A percentile compares a stretch with the other conserved stretches of the same genome.
Conservation (phyloP, 35 echinoderm and acorn worm species). For the Anneissia japonica region DNA sequence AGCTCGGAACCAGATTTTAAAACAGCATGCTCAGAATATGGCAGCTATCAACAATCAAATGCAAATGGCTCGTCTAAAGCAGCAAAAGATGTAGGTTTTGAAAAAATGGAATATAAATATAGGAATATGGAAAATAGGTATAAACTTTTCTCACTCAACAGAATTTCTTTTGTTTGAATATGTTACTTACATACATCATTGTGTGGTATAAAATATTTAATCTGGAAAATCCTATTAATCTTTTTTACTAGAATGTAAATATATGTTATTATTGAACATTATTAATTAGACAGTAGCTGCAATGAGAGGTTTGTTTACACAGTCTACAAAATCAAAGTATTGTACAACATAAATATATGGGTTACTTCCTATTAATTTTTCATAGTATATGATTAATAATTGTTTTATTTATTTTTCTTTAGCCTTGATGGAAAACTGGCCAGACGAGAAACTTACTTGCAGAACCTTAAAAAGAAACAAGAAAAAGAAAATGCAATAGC, state of each 20-base stretch:
- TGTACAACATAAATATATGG: neutral
- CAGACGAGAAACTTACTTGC: slow-evolving; percentile 44
- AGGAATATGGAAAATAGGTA: neutral
- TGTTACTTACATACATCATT: too few species aligned
- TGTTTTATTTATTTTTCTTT: neutral
- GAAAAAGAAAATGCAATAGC: slow-evolving; percentile 27
- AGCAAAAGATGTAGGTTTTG: slow-evolving; percentile 85
- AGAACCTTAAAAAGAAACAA: slow-evolving; percentile 64
- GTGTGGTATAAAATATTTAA: too few species aligned
- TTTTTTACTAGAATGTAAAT: too few species aligned
- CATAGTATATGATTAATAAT: too few species aligned
- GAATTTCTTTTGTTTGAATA: too few species aligned
- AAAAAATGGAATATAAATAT: neutral
- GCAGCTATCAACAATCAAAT: slow-evolving; percentile 72
- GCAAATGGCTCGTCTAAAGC: slow-evolving; percentile 71
- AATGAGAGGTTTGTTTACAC: too few species aligned
- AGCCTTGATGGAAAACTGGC: slow-evolving; percentile 83
- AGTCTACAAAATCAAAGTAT: neutral
- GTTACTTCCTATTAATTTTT: neutral
- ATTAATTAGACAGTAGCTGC: too few species aligned
- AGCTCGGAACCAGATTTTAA: slow-evolving; percentile 61
- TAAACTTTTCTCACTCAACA: too few species aligned
- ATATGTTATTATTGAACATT: too few species aligned
- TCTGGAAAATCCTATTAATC: too few species aligned
- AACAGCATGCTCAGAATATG: slow-evolving; percentile 79